Base-by-base conservation (phyloP, 2,113 vertebrate genomes). In the Gopherus flavomarginatus region DNA sequence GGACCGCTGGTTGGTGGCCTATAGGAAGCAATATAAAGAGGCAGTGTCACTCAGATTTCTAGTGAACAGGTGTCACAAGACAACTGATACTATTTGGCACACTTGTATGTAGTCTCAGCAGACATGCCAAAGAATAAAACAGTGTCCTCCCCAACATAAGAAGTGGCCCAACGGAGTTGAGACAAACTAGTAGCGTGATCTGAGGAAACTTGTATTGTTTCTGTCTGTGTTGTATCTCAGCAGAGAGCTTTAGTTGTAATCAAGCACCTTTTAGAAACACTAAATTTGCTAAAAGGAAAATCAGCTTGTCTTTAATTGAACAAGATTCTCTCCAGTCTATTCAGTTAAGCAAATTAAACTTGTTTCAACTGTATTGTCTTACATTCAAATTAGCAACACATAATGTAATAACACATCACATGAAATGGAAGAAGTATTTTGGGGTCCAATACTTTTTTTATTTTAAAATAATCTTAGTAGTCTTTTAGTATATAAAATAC, bases 381-480 rank as follows among this genome's bases (percentile, higher is more conserved):
- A 62, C 53, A 65, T 17, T 47, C 35, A 91, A 49, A 93, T 86
- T 75, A 83, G 4, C 56, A 87, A 88, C 24, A 38, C 17, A 78
- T 17, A 83, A 87, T 5, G 10, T 79, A 83, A 85, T 83, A 52
- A 26, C 56, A 62, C 62, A 91, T 77, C 38, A 42, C 9, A 85
- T 62, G 11, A 13, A 88, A 85, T 65, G 27, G 42, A 96, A 59
- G 59, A 91, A 27, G 79, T 19, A 0, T 4, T 0, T 94, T 94
- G 52, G 10, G 19, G 83, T 78, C 13, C 11, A 92, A 11, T 72
- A 53, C 82, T 95, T 72, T 38, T 77, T 77, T 44, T 44, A 86
- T 86, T 86, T 22, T 82, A 89, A 95, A 89, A 93, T 90, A 82
- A 75, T 89, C 62, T 89, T 85, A 52, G 22, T 89, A 54, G 75